Conservation (phyloP, 2,888 invertebrate genomes). For the Aphrophora alni region DNA sequence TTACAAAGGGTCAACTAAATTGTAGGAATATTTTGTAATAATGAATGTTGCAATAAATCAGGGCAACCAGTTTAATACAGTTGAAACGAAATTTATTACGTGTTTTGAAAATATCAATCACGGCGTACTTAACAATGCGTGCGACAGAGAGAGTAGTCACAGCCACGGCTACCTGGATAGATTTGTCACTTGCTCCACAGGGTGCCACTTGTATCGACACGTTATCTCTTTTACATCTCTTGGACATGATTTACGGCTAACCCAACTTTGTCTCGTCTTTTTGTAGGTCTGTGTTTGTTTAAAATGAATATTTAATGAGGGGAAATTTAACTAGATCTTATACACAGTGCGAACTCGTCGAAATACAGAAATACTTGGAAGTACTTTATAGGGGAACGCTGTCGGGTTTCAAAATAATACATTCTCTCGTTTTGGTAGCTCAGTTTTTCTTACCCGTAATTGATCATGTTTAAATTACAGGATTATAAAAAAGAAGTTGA, state of each 20-base stretch:
- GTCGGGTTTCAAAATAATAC: too few relatives aligned
- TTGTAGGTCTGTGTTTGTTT: neutral
- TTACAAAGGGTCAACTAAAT: neutral
- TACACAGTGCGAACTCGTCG: too few relatives aligned
- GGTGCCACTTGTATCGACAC: slow-evolving; percentile 7
- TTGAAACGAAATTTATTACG: neutral
- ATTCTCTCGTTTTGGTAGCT: too few relatives aligned
- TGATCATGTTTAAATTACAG: too few relatives aligned
- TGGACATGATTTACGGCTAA: neutral
- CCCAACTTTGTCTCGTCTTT: neutral
- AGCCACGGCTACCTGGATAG: neutral
- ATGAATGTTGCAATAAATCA: neutral
- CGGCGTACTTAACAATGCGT: neutral
- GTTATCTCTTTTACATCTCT: neutral
- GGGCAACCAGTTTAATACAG: neutral
- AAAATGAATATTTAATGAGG: neutral
- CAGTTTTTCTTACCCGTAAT: too few relatives aligned
- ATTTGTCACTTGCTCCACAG: neutral
- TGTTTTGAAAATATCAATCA: neutral
- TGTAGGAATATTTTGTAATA: neutral
- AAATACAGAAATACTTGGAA: too few relatives aligned
- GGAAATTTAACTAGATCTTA: too few relatives aligned
- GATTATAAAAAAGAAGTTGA: too few relatives aligned
- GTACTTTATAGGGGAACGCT: too few relatives aligned
- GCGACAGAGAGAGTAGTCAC: neutral